Percentiles rank a stretch among this genome's conserved stretches.
These are phyloP conservation scores for Aleiodes testaceus DNA, from an alignment of 2,888 invertebrate species.

Conservation along the genomic window DNA sequence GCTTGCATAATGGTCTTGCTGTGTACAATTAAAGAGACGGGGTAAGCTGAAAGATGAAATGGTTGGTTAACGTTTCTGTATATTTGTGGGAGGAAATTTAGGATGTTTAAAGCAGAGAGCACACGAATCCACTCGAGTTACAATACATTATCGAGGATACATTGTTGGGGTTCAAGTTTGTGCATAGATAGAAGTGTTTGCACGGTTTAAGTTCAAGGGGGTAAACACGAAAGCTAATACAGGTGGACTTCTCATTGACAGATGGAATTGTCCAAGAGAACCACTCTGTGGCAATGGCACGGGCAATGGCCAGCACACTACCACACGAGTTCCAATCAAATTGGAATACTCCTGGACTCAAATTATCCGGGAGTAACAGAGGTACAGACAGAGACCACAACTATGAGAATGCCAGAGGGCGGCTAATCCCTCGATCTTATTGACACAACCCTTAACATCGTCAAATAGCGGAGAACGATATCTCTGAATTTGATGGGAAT, in stretches of 20 bases:
- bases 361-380: conserved; percentile 41
- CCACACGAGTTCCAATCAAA: conserved; percentile 64
- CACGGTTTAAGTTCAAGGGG: neutral
- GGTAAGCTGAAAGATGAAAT: conserved; percentile 23
- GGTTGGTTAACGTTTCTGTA: conserved; percentile 4
- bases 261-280: neutral
- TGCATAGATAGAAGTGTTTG: conserved; percentile 19
- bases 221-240: conserved; percentile 8
- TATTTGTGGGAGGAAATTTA: conserved; percentile 8
- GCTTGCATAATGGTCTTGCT: conserved; percentile 3
- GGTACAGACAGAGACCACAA: conserved; percentile 49
- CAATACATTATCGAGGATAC: conserved; percentile 71
- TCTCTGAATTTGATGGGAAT: conserved; percentile 23
- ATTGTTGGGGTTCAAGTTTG: conserved; percentile 59
- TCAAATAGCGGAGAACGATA: conserved; percentile 21
- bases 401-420: conserved; percentile 48
- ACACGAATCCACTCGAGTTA: conserved; percentile 47
- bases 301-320: conserved; percentile 47
- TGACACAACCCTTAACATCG: conserved; percentile 32
- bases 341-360: conserved; percentile 62
- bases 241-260: neutral
- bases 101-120: neutral
- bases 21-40: conserved; percentile 12
- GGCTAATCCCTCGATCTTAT: conserved; percentile 36
- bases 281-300: neutral